Conservation (phyloP, 2,888 invertebrate species). For the Scaeva pyrastri region DNA sequence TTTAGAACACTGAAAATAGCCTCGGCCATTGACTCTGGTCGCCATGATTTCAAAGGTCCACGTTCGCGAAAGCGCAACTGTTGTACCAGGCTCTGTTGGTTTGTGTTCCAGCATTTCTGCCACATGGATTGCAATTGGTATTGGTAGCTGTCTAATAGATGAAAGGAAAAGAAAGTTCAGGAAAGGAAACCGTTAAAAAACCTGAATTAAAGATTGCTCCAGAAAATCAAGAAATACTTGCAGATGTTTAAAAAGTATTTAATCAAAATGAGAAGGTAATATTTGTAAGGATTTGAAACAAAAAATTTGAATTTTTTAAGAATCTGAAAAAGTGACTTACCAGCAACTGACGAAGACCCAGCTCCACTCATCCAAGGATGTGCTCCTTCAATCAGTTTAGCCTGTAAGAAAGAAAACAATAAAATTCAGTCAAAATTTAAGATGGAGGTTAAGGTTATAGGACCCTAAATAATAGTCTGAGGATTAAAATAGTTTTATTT, state of each 20-base stretch:
- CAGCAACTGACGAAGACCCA: slow-evolving; percentile 82
- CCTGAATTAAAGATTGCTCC: too few species aligned
- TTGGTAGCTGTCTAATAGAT: slow-evolving; percentile 94
- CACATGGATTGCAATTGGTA: slow-evolving; percentile 97
- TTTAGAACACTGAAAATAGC: slow-evolving; percentile 96
- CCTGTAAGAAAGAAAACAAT: slow-evolving; percentile 78
- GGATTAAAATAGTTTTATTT: too few species aligned
- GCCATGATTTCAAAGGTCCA: slow-evolving; percentile 96
- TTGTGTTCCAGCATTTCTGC: slow-evolving; percentile 98
- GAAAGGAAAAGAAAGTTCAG: background rate
- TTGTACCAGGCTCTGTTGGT: slow-evolving; percentile 94
- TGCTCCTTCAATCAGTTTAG: slow-evolving; percentile 82
- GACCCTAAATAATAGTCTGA: too few species aligned
- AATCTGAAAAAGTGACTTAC: slow-evolving; percentile 78
- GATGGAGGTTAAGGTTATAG: too few species aligned
- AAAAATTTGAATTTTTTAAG: too few species aligned
- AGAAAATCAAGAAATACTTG: background rate
- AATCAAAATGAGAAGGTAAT: background rate
- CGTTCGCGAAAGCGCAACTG: slow-evolving; percentile 95
- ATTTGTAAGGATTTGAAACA: background rate
- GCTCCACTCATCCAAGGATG: slow-evolving; percentile 83
- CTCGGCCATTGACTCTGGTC: slow-evolving; percentile 97
- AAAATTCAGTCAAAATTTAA: background rate
- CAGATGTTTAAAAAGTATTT: background rate
- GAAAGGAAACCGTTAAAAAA: background rate